These are phyloP conservation scores for Planiliza haematocheilus DNA, from an alignment of 2,113 vertebrate species.

Conservation along the genomic window DNA sequence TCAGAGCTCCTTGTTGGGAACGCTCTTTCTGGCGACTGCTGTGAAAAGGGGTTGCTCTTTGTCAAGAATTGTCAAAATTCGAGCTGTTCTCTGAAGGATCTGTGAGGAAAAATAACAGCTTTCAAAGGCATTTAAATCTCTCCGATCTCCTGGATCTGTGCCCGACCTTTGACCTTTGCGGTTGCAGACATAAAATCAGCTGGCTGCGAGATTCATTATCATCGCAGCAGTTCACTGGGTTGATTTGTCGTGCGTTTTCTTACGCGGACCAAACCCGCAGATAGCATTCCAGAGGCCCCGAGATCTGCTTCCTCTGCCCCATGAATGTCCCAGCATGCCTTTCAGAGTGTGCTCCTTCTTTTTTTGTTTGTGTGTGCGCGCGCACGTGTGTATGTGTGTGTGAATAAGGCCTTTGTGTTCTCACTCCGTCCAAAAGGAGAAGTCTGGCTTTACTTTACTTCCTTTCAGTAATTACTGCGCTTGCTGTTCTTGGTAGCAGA, in stretches of 20 bases:
- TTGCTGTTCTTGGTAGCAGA: slow-evolving; percentile 6
- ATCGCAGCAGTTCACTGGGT: slow-evolving; percentile 12
- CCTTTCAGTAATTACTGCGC: slow-evolving; percentile 27
- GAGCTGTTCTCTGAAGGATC: too few species aligned
- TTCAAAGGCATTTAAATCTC: slow-evolving; percentile 4
- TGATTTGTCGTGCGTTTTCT: slow-evolving; percentile 5
- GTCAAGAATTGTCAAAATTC: too few species aligned
- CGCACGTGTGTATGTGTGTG: neutral
- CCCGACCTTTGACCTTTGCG: slow-evolving; percentile 46
- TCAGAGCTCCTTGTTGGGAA: slow-evolving; percentile 38
- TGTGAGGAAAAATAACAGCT: neutral
- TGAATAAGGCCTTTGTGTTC: slow-evolving; percentile 50
- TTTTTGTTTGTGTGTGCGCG: too few species aligned
- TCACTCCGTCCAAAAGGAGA: slow-evolving; percentile 40
- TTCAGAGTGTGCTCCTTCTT: neutral
- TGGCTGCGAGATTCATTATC: slow-evolving; percentile 20
- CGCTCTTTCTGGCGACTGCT: slow-evolving; percentile 13
- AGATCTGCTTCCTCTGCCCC: slow-evolving; percentile 34
- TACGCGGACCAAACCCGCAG: neutral
- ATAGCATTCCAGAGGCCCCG: slow-evolving; percentile 1
- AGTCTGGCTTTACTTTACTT: slow-evolving; percentile 51
- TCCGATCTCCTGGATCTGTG: neutral
- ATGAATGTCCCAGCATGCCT: slow-evolving; percentile 65
- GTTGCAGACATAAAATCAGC: slow-evolving; percentile 17
- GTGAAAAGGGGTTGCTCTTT: neutral